Percentiles rank a stretch among this genome's conserved stretches.
Conservation (phyloP, 2,888 invertebrate genomes). For the Cephus nigrinus region DNA sequence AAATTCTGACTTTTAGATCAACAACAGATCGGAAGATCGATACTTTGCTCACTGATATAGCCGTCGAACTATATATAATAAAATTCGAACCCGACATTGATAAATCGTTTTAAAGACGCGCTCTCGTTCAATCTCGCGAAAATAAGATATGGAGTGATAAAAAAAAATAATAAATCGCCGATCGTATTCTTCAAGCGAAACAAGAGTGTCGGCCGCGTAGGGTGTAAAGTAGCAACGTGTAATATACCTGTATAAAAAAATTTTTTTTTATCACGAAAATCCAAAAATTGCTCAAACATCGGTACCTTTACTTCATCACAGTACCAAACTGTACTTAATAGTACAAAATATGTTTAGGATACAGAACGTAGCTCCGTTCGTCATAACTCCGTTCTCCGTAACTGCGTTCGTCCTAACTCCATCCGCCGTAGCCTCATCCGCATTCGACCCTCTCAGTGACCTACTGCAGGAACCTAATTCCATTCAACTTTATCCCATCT, state of each 20-base stretch:
- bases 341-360: not conserved
- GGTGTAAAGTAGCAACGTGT: not conserved
- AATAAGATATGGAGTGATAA: not conserved
- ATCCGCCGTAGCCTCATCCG: not conserved
- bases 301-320: not conserved
- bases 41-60: not conserved
- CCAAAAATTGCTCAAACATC: not conserved
- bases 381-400: no score
- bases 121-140: not conserved
- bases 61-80: not conserved
- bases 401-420: no score
- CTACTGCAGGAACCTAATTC: not conserved
- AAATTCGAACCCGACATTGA: not conserved
- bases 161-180: not conserved
- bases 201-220: not conserved
- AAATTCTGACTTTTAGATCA: not conserved
- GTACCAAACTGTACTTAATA: not conserved
- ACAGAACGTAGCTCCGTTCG: not conserved
- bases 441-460: not conserved
- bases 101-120: not conserved
- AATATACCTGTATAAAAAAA: not conserved
- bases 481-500: slow-evolving; percentile 10
- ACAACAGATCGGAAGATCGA: not conserved
- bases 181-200: not conserved
- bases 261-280: not conserved